Conservation (phyloP, 2,797 vertebrate genomes). For the Urosaurus nigricauda region DNA sequence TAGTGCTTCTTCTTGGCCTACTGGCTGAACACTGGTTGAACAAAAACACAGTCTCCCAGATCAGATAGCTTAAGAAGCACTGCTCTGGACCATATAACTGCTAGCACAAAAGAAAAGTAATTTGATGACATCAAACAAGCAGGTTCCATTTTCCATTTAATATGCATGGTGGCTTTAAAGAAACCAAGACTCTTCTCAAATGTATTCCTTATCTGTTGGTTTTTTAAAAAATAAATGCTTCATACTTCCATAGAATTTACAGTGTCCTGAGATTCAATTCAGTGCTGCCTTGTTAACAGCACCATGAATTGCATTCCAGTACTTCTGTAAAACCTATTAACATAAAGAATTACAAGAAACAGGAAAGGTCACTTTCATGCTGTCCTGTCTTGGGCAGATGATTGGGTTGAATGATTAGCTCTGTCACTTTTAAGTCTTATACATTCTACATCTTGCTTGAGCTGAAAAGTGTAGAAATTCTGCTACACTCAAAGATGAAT, state of each 20-base stretch:
- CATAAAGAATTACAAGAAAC: background rate
- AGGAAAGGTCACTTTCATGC: background rate
- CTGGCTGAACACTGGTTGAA: no score
- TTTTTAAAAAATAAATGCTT: background rate
- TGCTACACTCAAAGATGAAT: background rate
- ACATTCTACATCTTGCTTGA: no score
- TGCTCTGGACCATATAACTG: background rate
- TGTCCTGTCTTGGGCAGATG: background rate
- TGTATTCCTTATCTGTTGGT: background rate
- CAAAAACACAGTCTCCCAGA: no score
- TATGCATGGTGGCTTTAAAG: background rate
- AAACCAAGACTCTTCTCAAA: background rate
- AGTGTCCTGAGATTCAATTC: background rate
- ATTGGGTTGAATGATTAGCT: background rate
- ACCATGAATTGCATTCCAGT: background rate
- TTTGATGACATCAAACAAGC: background rate
- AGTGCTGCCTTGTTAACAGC: background rate
- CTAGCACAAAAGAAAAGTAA: background rate
- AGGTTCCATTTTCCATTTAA: background rate
- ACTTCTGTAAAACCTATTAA: background rate
- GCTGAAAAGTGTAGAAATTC: background rate
- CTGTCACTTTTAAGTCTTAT: background rate
- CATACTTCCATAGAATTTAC: background rate
- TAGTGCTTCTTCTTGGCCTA: no score
- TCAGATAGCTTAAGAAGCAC: no score